These are phyloP conservation scores for Leguminivora glycinivorella DNA, from an alignment of 1,140 invertebrate genomes.

Conservation along the genomic window DNA sequence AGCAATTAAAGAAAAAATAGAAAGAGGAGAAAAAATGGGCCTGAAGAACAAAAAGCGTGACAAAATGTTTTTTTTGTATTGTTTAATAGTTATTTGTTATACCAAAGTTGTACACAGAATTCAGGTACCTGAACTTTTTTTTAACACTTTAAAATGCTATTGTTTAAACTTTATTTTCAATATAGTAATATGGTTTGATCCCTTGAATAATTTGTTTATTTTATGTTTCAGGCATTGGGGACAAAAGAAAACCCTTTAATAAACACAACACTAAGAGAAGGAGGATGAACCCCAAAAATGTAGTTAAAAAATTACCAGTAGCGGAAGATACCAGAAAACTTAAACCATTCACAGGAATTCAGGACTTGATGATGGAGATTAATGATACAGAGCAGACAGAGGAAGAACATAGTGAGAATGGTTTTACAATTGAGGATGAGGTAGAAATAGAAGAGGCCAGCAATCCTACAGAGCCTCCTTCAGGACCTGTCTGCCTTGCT, in stretches of 20 bases:
- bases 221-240: background rate
- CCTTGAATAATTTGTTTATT: background rate
- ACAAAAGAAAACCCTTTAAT: conserved; percentile 14
- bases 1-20: conserved; percentile 82
- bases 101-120: no score
- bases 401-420: conserved; percentile 34
- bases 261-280: conserved; percentile 30
- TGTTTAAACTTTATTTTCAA: no score
- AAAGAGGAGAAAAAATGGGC: conserved; percentile 84
- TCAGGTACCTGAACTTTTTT: background rate
- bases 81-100: no score
- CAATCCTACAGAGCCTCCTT: background rate
- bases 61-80: no score
- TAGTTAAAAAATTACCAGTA: conserved; percentile 37
- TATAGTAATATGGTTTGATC: background rate
- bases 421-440: conserved; percentile 60
- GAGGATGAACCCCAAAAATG: conserved; percentile 35
- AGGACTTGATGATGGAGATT: conserved; percentile 46
- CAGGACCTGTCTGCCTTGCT: conserved; percentile 70
- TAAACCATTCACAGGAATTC: conserved; percentile 62
- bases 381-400: conserved; percentile 36
- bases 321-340: conserved; percentile 44
- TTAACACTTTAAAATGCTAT: no score
- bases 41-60: conserved; percentile 55
- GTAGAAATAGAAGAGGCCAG: conserved; percentile 37